These are phyloP conservation scores for Iguana delicatissima DNA, from an alignment of 2,797 vertebrate species.

Conservation along the genomic window DNA sequence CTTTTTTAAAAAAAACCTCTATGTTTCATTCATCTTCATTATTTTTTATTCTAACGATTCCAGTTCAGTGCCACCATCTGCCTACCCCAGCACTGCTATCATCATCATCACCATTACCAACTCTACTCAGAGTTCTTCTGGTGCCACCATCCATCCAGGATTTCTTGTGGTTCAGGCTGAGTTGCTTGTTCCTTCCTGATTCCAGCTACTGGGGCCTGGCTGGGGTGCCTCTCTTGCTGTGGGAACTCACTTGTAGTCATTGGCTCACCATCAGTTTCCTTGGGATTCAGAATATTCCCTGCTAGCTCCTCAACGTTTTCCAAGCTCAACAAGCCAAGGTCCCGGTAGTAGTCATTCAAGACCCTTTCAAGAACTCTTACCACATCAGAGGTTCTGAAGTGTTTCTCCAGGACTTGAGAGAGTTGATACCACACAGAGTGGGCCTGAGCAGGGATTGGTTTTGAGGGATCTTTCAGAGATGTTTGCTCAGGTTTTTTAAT, in stretches of 20 bases:
- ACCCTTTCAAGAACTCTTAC: slow-evolving; percentile 42
- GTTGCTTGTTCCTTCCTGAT: neutral
- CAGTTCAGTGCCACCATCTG: neutral
- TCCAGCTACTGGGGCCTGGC: neutral
- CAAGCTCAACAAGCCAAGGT: slow-evolving; percentile 43
- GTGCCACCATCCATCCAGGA: neutral
- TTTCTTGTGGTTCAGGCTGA: slow-evolving; percentile 20
- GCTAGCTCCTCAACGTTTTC: slow-evolving; percentile 62
- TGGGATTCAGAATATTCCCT: neutral
- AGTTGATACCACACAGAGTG: slow-evolving; percentile 60
- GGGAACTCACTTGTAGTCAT: neutral
- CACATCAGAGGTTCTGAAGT: slow-evolving; percentile 54
- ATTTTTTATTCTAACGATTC: slow-evolving; percentile 24
- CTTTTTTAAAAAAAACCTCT: neutral
- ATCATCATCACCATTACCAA: neutral
- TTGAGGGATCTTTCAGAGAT: neutral
- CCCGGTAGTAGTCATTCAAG: slow-evolving; percentile 39
- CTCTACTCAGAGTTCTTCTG: neutral
- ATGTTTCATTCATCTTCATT: neutral
- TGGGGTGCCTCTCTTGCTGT: neutral
- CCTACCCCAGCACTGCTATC: too few species aligned
- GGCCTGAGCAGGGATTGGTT: neutral
- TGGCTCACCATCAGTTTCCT: slow-evolving; percentile 8
- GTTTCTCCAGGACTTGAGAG: slow-evolving; percentile 49
- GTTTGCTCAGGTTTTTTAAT: slow-evolving; percentile 44